A percentile compares a stretch with the other conserved stretches of the same genome.
These are phyloP conservation scores for Dorcus hopei DNA, from an alignment of 2,888 invertebrate genomes.

Conservation along the genomic window DNA sequence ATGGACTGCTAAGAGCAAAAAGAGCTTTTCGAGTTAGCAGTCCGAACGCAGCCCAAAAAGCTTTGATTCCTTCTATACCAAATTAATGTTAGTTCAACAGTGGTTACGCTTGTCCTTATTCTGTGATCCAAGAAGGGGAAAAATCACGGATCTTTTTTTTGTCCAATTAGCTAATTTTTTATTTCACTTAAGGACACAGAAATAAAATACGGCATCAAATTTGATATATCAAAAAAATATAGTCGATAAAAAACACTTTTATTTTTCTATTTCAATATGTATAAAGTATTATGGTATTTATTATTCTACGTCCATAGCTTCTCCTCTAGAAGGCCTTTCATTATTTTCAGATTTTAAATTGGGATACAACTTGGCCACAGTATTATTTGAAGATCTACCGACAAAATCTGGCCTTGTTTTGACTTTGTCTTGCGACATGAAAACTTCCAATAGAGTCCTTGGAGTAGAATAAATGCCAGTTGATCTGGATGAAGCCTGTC, in stretches of 20 bases:
- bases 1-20: too few species aligned
- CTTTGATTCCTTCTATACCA: too few species aligned
- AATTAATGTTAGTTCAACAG: too few species aligned
- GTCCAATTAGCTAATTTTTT: too few species aligned
- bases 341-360: conserved; percentile 57
- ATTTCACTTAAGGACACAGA: too few species aligned
- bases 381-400: conserved; percentile 57
- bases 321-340: conserved; percentile 49
- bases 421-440: conserved; percentile 57
- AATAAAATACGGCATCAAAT: too few species aligned
- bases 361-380: conserved; percentile 70
- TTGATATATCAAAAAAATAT: too few species aligned
- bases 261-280: conserved; percentile 3
- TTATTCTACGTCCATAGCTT: conserved; percentile 38
- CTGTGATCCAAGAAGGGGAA: too few species aligned
- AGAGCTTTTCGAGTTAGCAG: too few species aligned
- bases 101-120: too few species aligned
- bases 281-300: background rate
- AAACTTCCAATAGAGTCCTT: conserved; percentile 64
- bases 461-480: conserved; percentile 43
- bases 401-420: conserved; percentile 56
- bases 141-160: too few species aligned
- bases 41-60: too few species aligned
- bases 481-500: conserved; percentile 30
- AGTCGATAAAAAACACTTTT: background rate